phyloP scores from a whole-genome alignment of 2,113 vertebrate species.

The Hylia prasina region DNA sequence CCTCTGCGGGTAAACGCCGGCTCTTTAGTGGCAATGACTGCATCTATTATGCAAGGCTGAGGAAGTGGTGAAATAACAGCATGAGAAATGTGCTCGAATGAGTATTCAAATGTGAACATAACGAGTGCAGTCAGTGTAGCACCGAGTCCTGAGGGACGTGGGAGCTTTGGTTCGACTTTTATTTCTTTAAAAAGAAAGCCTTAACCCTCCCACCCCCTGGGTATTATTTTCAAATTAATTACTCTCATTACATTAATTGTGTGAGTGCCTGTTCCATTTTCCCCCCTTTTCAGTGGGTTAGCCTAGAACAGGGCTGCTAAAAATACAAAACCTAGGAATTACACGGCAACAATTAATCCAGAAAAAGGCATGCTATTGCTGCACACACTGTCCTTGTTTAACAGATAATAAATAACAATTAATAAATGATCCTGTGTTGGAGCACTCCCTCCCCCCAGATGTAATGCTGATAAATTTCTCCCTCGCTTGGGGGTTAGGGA shows the following conservation, averaged over 20 bases:
- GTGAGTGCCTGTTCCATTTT: constrained; percentile 41
- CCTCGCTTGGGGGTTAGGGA: constrained; percentile 44
- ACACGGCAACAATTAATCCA: constrained; percentile 62
- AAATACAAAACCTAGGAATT: constrained; percentile 55
- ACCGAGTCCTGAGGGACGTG: constrained; percentile 55
- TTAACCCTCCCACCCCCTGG: constrained; percentile 53
- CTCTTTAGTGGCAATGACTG: constrained; percentile 57
- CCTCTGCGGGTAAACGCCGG: constrained; percentile 51
- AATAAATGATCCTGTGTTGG: constrained; percentile 57
- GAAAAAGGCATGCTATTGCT: constrained; percentile 46
- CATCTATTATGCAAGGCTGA: constrained; percentile 60
- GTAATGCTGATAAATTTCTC: constrained; percentile 58
- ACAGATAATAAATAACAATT: constrained; percentile 73
- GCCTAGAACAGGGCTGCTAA: constrained; percentile 54
- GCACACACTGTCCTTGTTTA: constrained; percentile 57
- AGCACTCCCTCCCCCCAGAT: constrained; percentile 55
- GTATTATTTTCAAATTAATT: constrained; percentile 63
- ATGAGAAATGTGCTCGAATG: constrained; percentile 59
- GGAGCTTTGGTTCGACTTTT: constrained; percentile 50
- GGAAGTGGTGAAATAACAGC: constrained; percentile 62
- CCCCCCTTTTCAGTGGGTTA: constrained; percentile 28
- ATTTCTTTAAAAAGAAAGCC: constrained; percentile 38
- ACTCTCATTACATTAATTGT: constrained; percentile 62
- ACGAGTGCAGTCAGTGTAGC: constrained; percentile 63
- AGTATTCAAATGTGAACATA: constrained; percentile 69